Evolutionary conservation across 2,113 vertebrate genomes (phyloP), one percentile per base, ranked within the genome.

Genomic region (Tupaia chinensis): DNA sequence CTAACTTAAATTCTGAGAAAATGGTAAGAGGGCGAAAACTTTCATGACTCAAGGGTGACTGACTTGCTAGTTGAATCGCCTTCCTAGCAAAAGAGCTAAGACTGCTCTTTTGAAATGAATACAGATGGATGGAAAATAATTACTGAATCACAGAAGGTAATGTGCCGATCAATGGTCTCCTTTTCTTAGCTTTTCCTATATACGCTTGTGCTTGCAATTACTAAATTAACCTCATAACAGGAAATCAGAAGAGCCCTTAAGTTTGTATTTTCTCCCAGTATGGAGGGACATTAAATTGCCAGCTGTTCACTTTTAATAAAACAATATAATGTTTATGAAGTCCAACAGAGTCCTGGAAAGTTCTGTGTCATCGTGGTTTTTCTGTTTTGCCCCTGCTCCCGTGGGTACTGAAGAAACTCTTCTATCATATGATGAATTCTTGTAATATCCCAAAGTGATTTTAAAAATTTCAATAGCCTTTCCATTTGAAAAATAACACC

Each of bases 291-390:
- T 95, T 91, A 96, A 91, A 70, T 61, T 88, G 32, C 69, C 78
- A 94, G 65, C 66, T 95, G 77, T 78, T 95, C 63, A 92, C 76
- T 95, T 97, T 96, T 97, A 98, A 93, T 96, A 83, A 96, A 90
- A 92, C 12, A 73, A 56, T 79, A 65, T 63, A 78, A 89, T 83
- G 15, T 63, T 91, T 85, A 86, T 68, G 60, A 91, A 89, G 82
- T 94, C 60, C 77, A 97, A 74, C 29, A 79, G 84, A 92, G n/a
- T 76, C 6, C 19, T 85, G 78, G 78, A 84, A 93, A 94, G 14
- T 32, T 84, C 66, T 86, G 54, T 88, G 65, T 91, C 78, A 78
- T 82, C 0, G 0, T 12, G 68, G 34, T 54, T 76, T 92, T 76
- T 58, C 8, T 78, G 29, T 56, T 91, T 91, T 80, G 34, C 9